Evolutionary conservation across 2,113 vertebrate species (phyloP), one percentile per base, ranked within the genome.

Genomic region (Campylorhamphus procurvoides): DNA sequence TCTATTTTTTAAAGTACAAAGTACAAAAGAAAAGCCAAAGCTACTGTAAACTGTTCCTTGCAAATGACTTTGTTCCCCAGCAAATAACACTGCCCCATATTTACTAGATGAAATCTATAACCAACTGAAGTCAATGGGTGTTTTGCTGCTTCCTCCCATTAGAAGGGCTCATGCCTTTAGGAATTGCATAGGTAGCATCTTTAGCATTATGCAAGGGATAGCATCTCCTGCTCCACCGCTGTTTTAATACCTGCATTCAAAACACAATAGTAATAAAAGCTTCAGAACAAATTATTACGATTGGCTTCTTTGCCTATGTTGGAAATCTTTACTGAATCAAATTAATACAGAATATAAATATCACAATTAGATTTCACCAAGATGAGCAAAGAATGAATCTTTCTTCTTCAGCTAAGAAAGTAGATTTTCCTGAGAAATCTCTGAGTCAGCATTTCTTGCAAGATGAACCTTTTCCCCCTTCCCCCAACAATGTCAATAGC

Each of bases 241-340:
- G 91, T 59, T 97, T 96, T 96, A 95, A 93, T 96, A 84, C 87
- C 95, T 69, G 77, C 87, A 93, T 93, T 93, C 91, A 90, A 95
- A 96, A 96, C 94, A 96, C 90, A 92, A 60, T 40, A 90, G 96
- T 87, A 97, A 97, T 96, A 96, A 97, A 97, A 96, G 95, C 94
- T 96, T 97, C 94, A 96, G 87, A 96, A 96, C 83, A 96, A 95
- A 96, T 96, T 91, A 96, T 97, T 91, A 94, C 52, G 27, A 93
- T 96, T 97, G 92, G 91, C 95, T 93, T 95, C 93, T 96, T 97
- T 97, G 91, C 89, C 77, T 93, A 81, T 3, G 83, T 95, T 93
- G 76, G 91, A 95, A 95, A 95, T 91, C 93, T 89, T 95, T 89
- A 87, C 94, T 52, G 87, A 86, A 97, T 97, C 94, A 85, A 95